Conservation (phyloP, 2,888 invertebrate genomes). For the Plagodis pulveraria region DNA sequence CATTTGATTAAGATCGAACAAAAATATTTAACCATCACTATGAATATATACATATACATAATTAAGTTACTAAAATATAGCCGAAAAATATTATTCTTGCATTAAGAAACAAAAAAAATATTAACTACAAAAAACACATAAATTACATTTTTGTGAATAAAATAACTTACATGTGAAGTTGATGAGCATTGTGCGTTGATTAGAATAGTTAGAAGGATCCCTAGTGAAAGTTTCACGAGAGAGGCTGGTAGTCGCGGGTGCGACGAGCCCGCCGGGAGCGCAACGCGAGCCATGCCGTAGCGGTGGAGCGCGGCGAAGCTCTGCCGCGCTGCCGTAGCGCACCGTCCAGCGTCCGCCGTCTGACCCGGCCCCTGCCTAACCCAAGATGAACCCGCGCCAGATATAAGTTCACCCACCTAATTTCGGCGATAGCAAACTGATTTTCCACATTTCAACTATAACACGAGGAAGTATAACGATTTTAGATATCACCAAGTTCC, state of each 20-base stretch:
- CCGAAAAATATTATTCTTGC: no score
- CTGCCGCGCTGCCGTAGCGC: constrained; percentile 51
- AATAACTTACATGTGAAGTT: constrained; percentile 42
- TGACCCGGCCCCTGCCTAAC: constrained; percentile 70
- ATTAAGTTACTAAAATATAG: no score
- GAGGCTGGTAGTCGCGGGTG: constrained; percentile 25
- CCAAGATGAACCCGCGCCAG: constrained; percentile 70
- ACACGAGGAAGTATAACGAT: constrained; percentile 57
- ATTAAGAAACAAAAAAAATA: no score
- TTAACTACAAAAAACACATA: no score
- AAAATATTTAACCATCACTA: neutral
- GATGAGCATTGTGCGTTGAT: constrained; percentile 25
- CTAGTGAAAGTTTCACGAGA: neutral
- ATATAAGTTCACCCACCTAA: constrained; percentile 82
- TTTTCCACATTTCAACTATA: constrained; percentile 57
- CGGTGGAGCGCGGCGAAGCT: constrained; percentile 61
- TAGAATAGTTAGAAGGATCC: constrained; percentile 24
- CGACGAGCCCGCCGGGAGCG: constrained; percentile 42
- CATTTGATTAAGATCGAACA: neutral
- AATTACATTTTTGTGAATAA: neutral
- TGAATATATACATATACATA: no score
- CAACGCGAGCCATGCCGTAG: constrained; percentile 67
- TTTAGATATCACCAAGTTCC: constrained; percentile 29
- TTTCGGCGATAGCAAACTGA: constrained; percentile 71
- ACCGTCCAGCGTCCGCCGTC: constrained; percentile 63